Base-by-base conservation (phyloP, 2,888 invertebrate genomes). In the Druceiella hillmani region DNA sequence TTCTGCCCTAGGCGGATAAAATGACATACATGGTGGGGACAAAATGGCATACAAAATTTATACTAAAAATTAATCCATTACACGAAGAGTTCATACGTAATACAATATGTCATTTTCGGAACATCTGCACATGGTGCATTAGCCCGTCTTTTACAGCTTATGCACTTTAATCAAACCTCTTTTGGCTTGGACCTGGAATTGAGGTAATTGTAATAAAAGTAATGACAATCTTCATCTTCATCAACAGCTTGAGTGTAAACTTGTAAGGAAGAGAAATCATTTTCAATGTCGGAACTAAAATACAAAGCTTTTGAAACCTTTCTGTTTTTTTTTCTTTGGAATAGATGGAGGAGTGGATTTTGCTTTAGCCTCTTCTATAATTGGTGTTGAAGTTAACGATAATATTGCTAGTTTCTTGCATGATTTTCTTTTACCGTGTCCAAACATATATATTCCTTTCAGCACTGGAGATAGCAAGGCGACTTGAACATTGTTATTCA, bases 171-270 rank as follows among this genome's bases (percentile, higher is more conserved):
- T 47, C 50, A 50, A 26, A 32, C 44, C 32, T 47, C 46, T 27
- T 38, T 38, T 33, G 48, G 47, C 40, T 46, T 47, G 33, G 47
- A 52, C 22, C 49, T 30, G 17, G 49, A 50, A 35, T 33, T 48
- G n/a, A 50, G 46, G 34, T 48, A 47, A 25, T 49, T 49, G 36
- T 45, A 49, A 38, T 49, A 49, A 35, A 50, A 47, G 47, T 46
- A 50, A n/a, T n/a, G n/a, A 32, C 45, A 45, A 31, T 49, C 48
- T 33, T 49, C 45, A 13, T 44, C 43, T 31, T 45, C 39, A 27
- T 45, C 43, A 25, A 28, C 4, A 17, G 27, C 33, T 27, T 37
- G 38, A 36, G 14, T 30, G 14, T 14, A 6, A 7, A 5, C 13
- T 30, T 12, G 6, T 11, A 30, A 30, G 14, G 10, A 34, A 25